Conservation (phyloP, 1,140 invertebrate genomes). For the Sycobia sp. region DNA sequence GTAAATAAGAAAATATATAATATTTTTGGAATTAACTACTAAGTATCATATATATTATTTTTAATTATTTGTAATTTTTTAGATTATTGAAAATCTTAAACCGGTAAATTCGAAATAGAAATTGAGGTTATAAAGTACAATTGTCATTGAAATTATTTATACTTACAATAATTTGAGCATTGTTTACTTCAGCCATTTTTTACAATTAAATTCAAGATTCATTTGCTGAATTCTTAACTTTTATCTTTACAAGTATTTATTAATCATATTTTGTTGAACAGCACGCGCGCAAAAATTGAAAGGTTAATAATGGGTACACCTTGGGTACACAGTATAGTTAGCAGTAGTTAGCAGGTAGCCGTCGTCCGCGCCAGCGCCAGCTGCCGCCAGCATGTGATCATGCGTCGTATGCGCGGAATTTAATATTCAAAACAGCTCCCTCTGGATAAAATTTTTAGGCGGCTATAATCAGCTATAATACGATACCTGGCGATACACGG, state of each 20-base stretch:
- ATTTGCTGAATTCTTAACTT: background rate
- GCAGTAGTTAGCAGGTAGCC: background rate
- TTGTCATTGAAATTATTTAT: constrained; percentile 31
- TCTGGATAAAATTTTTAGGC: no score
- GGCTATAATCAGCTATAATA: no score
- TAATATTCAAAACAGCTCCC: no score
- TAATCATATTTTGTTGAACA: constrained; percentile 12
- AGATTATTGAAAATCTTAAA: constrained; percentile 5
- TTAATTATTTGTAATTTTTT: background rate
- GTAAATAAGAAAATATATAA: no score
- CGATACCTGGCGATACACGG: no score
- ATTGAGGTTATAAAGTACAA: constrained; percentile 20
- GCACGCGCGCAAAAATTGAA: no score
- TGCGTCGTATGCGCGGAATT: no score
- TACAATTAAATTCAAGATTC: background rate
- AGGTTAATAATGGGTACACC: no score
- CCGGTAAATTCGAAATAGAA: background rate
- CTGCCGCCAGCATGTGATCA: background rate
- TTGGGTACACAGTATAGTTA: no score
- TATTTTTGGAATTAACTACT: no score
- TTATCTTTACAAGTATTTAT: background rate
- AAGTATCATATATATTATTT: no score
- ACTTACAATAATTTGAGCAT: constrained; percentile 51
- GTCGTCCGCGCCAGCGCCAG: background rate
- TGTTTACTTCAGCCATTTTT: constrained; percentile 47